Conservation (phyloP, 2,113 vertebrate genomes). For the human region GRCh38 chrX:128409001-128409500, state of each 20-base stretch:
- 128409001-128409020: slow-evolving; percentile 54
- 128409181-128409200: slow-evolving; percentile 60
- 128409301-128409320: slow-evolving; percentile 7
- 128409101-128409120: slow-evolving; percentile 44
- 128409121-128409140: slow-evolving; percentile 37
- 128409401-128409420: neutral
- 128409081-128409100: slow-evolving; percentile 34
- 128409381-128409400: neutral
- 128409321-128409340: neutral
- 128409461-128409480: neutral
- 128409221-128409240: slow-evolving; percentile 59
- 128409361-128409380: neutral
- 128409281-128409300: slow-evolving; percentile 37
- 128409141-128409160: slow-evolving; percentile 55
- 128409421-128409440: neutral
- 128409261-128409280: slow-evolving; percentile 35
- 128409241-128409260: slow-evolving; percentile 63
- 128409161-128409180: slow-evolving; percentile 60
- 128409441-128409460: neutral
- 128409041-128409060: slow-evolving; percentile 58
- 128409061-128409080: slow-evolving; percentile 35
- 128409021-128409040: slow-evolving; percentile 34
- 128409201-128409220: neutral
- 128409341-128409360: neutral
- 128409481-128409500: neutral